Base-by-base conservation (phyloP, 2,113 vertebrate genomes). In the Phrynocephalus versicolor region DNA sequence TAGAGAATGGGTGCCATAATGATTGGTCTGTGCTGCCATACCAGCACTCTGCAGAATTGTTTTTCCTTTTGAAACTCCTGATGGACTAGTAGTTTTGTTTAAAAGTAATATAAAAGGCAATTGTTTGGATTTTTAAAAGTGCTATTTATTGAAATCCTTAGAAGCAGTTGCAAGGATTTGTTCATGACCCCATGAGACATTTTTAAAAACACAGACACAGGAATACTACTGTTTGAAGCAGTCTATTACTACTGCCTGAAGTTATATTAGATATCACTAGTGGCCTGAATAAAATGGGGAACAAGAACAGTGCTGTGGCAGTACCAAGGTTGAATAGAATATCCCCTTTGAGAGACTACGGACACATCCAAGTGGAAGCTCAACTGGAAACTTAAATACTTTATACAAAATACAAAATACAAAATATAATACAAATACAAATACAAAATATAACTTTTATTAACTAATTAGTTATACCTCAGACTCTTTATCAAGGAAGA, bases 71-170 rank as follows among this genome's bases (percentile, higher is more conserved):
- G 96, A 97, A 96, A 97, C 96, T 96, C 97, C 97, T 95, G 96
- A 98, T 97, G 97, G 97, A 98, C 97, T 97, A 96, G 96, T 97
- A 96, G 97, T 97, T 98, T 97, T 97, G 96, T 96, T 97, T 96
- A 96, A 96, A 96, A 96, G 95, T 96, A 96, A 96, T 96, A 96
- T 97, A 98, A 97, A 98, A 97, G 97, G 96, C 96, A 96, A 98
- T 97, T 97, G 97, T 97, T 97, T 97, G 95, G 93, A 95, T 96
- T 51, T 51, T 51, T 95, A 96, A 96, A 96, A 96, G 96, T 96
- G 94, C 95, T 96, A 95, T 96, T 96, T 97, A 97, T 96, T 96
- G 95, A 96, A 96, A 96, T 96, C 94, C 93, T 96, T 95, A 96
- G 95, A 96, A 96, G 96, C 92, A 94, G 95, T 96, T 94, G 95